Evolutionary conservation across 2,888 invertebrate species (phyloP).

Genomic region (Volucella inanis): DNA sequence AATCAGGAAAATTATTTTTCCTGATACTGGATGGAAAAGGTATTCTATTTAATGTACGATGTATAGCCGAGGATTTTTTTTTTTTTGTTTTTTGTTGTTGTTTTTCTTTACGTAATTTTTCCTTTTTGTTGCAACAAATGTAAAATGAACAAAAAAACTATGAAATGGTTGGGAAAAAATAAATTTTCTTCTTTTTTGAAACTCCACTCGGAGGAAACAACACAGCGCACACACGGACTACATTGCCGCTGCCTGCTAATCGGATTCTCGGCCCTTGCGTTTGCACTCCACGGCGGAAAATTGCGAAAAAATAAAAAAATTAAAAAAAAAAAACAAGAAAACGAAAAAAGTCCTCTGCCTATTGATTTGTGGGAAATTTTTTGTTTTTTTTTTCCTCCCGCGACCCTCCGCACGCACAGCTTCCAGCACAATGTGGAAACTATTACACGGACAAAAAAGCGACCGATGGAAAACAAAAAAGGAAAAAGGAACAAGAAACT

Average conservation of each 20-base stretch:
- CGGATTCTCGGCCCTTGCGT: conserved; percentile 34
- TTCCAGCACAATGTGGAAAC: conserved; percentile 54
- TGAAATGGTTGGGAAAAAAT: conserved; percentile 1
- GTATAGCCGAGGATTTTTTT: conserved; percentile 2
- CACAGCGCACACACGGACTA: conserved; percentile 52
- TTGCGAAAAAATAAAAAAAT: conserved; percentile 9
- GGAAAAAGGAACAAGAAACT: conserved; percentile 38
- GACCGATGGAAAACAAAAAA: background rate
- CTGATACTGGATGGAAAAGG: conserved; percentile 6
- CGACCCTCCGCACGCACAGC: conserved; percentile 38
- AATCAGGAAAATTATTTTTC: conserved; percentile 19
- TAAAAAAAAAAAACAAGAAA: conserved; percentile 7
- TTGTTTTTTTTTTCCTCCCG: conserved; percentile 33
- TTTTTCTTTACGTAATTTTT: conserved; percentile 55
- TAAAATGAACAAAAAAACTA: conserved; percentile 1
- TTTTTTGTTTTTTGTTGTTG: conserved; percentile 9
- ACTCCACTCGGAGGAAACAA: conserved; percentile 33
- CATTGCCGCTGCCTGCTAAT: conserved; percentile 39
- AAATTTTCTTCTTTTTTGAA: conserved; percentile 26
- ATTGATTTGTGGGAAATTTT: conserved; percentile 59
- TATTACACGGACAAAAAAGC: background rate
- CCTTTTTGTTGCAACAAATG: conserved; percentile 10
- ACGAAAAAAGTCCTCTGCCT: conserved; percentile 14
- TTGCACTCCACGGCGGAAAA: conserved; percentile 63
- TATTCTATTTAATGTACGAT: background rate